phyloP scores from a whole-genome alignment of 2,797 vertebrate species.

The Orientallactaga sibirica region DNA sequence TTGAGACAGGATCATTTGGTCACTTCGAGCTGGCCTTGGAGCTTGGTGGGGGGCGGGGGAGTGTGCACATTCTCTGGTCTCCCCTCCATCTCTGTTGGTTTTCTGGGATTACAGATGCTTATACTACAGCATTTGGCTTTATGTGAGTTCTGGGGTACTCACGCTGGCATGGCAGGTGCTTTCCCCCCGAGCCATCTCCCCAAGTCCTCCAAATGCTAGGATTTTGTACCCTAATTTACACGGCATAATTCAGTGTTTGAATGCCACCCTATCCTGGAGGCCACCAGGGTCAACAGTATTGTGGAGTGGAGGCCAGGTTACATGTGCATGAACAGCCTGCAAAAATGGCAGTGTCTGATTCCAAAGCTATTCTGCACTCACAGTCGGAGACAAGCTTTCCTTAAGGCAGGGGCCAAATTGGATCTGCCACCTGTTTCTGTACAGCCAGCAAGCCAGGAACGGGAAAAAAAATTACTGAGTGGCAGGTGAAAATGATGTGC shows the following conservation, averaged over 20 bases:
- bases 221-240: rapidly evolving
- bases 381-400: not conserved
- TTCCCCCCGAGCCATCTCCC: too few relatives aligned
- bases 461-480: not conserved
- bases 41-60: too few relatives aligned
- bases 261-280: rapidly evolving
- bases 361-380: not conserved
- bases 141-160: too few relatives aligned
- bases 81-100: too few relatives aligned
- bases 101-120: too few relatives aligned
- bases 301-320: not conserved
- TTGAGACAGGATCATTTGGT: too few relatives aligned
- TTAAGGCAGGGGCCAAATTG: not conserved
- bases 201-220: not conserved
- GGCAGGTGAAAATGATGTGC: not conserved
- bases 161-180: too few relatives aligned
- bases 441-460: not conserved
- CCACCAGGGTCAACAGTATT: rapidly evolving
- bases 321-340: not conserved
- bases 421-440: not conserved
- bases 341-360: rapidly evolving
- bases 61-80: too few relatives aligned
- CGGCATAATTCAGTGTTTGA: rapidly evolving
- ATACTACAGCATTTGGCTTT: too few relatives aligned
- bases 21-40: too few relatives aligned